Conservation (phyloP, 1,140 invertebrate species). For the Macrotrachela quadricornifera region DNA sequence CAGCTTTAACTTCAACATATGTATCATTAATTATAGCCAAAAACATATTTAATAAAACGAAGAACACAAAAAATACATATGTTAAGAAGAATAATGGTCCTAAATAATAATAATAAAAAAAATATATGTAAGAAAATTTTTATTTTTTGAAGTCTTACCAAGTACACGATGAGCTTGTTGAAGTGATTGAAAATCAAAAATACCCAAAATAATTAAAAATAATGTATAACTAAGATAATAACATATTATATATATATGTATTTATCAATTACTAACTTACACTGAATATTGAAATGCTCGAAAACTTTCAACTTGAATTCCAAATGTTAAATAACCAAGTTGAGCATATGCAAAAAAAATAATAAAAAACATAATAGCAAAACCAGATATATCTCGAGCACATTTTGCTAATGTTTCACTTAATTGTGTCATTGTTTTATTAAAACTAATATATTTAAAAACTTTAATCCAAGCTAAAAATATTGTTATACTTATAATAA, state of each 20-base stretch:
- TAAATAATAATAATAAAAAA: too few relatives aligned
- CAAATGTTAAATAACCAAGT: slow-evolving; percentile 31
- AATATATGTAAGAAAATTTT: too few relatives aligned
- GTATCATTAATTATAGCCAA: slow-evolving; percentile 51
- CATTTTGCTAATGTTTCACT: slow-evolving; percentile 39
- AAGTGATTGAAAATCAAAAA: slow-evolving; percentile 45
- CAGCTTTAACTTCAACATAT: slow-evolving; percentile 27
- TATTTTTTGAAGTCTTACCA: slow-evolving; percentile 21
- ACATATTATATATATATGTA: slow-evolving; percentile 12
- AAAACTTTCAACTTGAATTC: slow-evolving; percentile 22
- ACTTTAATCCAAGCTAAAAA: slow-evolving; percentile 44
- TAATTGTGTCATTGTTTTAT: slow-evolving; percentile 45
- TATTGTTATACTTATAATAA: slow-evolving; percentile 35
- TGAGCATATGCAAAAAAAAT: slow-evolving; percentile 47
- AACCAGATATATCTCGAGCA: slow-evolving; percentile 42
- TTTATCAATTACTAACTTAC: slow-evolving; percentile 34
- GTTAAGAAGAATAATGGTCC: slow-evolving; percentile 46
- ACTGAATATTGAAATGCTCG: slow-evolving; percentile 31
- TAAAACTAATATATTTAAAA: slow-evolving; percentile 40
- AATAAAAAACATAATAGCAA: slow-evolving; percentile 48
- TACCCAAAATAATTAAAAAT: slow-evolving; percentile 44
- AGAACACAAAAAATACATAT: slow-evolving; percentile 49
- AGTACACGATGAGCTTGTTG: slow-evolving; percentile 42
- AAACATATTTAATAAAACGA: slow-evolving; percentile 51
- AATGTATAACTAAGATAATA: slow-evolving; percentile 34